Base-by-base conservation (phyloP, 1,140 invertebrate species). In the Colletes latitarsis region DNA sequence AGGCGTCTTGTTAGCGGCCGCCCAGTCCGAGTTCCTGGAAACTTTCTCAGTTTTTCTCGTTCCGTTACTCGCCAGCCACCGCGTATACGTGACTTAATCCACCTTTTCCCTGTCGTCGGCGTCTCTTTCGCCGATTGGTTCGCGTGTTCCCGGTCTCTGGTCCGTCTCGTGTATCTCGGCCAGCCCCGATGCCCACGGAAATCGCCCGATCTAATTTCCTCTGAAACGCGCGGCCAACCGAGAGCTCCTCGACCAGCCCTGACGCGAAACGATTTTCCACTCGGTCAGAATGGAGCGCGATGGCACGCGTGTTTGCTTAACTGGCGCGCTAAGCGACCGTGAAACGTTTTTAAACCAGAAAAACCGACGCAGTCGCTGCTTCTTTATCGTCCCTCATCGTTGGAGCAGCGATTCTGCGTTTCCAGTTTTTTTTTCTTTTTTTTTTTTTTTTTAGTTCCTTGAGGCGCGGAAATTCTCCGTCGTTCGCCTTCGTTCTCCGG, bases 131-230 rank as follows among this genome's bases (percentile, higher is more conserved):
- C 2, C 30, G 30, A 30, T 30, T 2, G 30, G 30, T 30, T 30
- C 30, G 30, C 30, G 30, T 30, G 30, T 30, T 30, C 30, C 30
- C 30, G 30, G 30, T 30, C 30, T 30, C 30, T 30, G 30, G 30
- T 2, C 30, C n/a, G 10, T 49, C 17, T 53, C 62, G 49, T 0
- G 4, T 19, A 17, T 77, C 30, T 46, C 41, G 4, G 30, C 15
- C 4, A 1, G 17, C 49, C 43, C 43, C 73, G 21, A 77, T 80
- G 71, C 12, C 79, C 71, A 66, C 66, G 83, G 77, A 84, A 84
- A 85, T 85, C 71, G 71, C 62, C 30, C 71, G 83, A 84, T 85
- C 82, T 76, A 84, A 85, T 85, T 85, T 84, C 72, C 82, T 68
- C 52, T 69, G 55, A 63, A 84, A 84, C 83, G 77, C 63, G 43